Conservation (phyloP, 2,888 invertebrate genomes). For the Ptilodon capucinus region DNA sequence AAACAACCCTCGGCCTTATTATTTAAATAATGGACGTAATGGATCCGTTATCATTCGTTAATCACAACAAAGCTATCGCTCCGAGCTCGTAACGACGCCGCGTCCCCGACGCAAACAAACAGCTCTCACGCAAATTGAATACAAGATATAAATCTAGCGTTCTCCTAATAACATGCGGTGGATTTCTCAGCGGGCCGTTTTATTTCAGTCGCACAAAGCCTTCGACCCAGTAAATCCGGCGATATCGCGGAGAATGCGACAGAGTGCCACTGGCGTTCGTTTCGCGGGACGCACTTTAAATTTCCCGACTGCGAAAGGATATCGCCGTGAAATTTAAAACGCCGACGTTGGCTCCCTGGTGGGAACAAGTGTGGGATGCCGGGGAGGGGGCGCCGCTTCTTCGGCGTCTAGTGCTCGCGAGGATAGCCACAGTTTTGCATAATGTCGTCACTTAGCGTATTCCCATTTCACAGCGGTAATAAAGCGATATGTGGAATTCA, state of each 20-base stretch:
- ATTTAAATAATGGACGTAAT: slow-evolving; percentile 24
- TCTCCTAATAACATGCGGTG: slow-evolving; percentile 73
- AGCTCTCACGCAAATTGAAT: slow-evolving; percentile 77
- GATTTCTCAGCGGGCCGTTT: slow-evolving; percentile 77
- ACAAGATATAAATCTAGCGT: slow-evolving; percentile 76
- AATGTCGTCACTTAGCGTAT: slow-evolving; percentile 58
- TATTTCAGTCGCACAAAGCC: slow-evolving; percentile 75
- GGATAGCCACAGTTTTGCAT: slow-evolving; percentile 52
- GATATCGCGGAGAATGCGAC: slow-evolving; percentile 75
- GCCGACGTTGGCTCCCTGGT: slow-evolving; percentile 48
- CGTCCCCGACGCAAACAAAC: slow-evolving; percentile 57
- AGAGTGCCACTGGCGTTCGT: slow-evolving; percentile 67
- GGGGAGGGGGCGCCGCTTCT: slow-evolving; percentile 18
- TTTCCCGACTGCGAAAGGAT: slow-evolving; percentile 65
- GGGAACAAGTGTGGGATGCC: slow-evolving; percentile 53
- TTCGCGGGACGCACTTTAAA: slow-evolving; percentile 72
- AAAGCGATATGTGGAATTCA: slow-evolving; percentile 51
- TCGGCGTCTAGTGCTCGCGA: slow-evolving; percentile 16
- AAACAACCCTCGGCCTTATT: slow-evolving; percentile 15
- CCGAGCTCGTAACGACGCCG: slow-evolving; percentile 44
- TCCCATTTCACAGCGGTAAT: slow-evolving; percentile 36
- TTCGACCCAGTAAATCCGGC: slow-evolving; percentile 74
- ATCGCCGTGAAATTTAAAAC: slow-evolving; percentile 70
- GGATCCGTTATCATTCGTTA: slow-evolving; percentile 44
- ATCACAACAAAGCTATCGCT: slow-evolving; percentile 49